Evolutionary conservation across 1,140 invertebrate species (phyloP).

Genomic region (Drosophila fuyamai): DNA sequence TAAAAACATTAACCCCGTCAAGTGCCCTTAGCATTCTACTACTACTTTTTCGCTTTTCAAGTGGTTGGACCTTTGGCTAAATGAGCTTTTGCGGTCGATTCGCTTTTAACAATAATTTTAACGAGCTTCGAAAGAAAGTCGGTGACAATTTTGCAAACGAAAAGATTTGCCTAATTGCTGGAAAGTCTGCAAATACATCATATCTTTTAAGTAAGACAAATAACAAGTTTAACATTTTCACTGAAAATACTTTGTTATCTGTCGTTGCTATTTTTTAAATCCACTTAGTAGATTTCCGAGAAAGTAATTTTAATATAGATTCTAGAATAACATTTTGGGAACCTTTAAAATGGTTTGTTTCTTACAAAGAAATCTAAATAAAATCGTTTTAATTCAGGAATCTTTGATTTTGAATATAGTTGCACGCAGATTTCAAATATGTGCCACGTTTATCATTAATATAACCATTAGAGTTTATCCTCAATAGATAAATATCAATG

Average conservation of each 20-base stretch:
- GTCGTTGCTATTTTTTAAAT: too few relatives aligned
- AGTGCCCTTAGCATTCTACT: constrained; percentile 27
- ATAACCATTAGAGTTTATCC: too few relatives aligned
- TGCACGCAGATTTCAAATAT: too few relatives aligned
- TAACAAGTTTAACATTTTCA: neutral
- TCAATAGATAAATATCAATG: too few relatives aligned
- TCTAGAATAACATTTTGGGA: too few relatives aligned
- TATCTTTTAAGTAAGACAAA: neutral
- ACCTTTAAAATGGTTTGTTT: too few relatives aligned
- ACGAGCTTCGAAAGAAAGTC: constrained; percentile 19
- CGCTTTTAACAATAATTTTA: constrained; percentile 7
- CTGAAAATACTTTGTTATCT: neutral
- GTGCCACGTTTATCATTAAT: too few relatives aligned
- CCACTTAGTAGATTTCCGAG: too few relatives aligned
- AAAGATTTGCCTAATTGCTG: constrained; percentile 6
- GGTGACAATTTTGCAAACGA: constrained; percentile 21
- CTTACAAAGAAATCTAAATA: too few relatives aligned
- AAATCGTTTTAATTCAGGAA: too few relatives aligned
- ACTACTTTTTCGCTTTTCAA: constrained; percentile 7
- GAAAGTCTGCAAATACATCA: neutral
- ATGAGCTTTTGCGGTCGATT: constrained; percentile 17
- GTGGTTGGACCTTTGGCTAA: constrained; percentile 27
- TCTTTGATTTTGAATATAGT: too few relatives aligned
- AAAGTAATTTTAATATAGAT: too few relatives aligned
- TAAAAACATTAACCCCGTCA: constrained; percentile 54